Percentiles rank a stretch among this genome's conserved stretches.
These are phyloP conservation scores for Sternotherus odoratus DNA, from an alignment of 2,797 vertebrate species.

Conservation along the genomic window DNA sequence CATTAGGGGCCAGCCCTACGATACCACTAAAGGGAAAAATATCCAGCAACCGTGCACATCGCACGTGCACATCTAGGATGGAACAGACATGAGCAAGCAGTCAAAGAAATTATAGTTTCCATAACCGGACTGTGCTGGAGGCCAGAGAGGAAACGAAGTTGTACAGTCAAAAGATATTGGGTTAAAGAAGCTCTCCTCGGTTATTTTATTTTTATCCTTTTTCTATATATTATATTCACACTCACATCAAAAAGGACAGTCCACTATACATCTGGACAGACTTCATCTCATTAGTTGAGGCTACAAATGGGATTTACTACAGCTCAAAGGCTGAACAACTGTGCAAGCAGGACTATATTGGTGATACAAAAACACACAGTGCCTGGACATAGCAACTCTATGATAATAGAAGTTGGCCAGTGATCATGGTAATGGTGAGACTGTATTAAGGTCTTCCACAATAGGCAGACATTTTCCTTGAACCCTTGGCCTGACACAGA, in stretches of 20 bases:
- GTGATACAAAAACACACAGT: constrained; percentile 51
- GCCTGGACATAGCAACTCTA: not conserved
- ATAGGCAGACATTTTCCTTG: not conserved
- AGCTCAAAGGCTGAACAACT: constrained; percentile 51
- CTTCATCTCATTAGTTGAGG: constrained; percentile 7
- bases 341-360: constrained; percentile 49
- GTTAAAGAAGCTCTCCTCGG: not conserved
- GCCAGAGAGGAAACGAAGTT: constrained; percentile 12
- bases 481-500: not conserved
- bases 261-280: constrained; percentile 5
- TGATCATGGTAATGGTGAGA: not conserved
- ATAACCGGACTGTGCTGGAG: constrained; percentile 31
- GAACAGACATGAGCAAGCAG: not conserved
- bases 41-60: too few species aligned
- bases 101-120: not conserved
- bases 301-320: constrained; percentile 57
- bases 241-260: not conserved
- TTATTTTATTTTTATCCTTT: not conserved
- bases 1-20: too few species aligned
- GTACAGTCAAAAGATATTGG: not conserved
- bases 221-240: too few species aligned
- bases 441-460: not conserved
- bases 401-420: not conserved
- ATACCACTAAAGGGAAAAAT: too few species aligned
- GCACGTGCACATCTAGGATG: not conserved